A percentile compares a stretch with the other conserved stretches of the same genome.
phyloP scores from a whole-genome alignment of 2,797 vertebrate species.

The Sebastes itinus region DNA sequence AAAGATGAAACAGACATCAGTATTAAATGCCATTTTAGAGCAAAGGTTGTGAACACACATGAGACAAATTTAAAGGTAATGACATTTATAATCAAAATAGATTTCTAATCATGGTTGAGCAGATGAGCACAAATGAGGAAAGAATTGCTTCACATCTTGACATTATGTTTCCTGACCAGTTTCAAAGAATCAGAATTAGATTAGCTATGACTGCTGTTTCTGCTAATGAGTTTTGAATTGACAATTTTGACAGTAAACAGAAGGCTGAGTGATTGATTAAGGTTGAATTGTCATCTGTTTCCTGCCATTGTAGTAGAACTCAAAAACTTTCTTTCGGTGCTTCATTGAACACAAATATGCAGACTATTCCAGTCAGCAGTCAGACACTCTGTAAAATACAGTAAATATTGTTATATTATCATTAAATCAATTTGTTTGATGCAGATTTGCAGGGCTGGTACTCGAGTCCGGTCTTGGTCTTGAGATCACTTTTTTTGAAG shows the following conservation, averaged over 20 bases:
- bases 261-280: slow-evolving; percentile 10
- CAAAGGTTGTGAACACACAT: not conserved
- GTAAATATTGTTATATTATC: not conserved
- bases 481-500: too few relatives aligned
- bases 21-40: not conserved
- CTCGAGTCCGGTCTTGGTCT: too few relatives aligned
- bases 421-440: not conserved
- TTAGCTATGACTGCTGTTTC: not conserved
- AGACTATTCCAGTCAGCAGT: not conserved
- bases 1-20: not conserved
- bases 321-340: not conserved
- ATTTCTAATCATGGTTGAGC: not conserved
- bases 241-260: slow-evolving; percentile 9
- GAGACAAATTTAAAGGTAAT: not conserved
- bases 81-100: not conserved
- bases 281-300: slow-evolving; percentile 24
- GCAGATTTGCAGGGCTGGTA: not conserved
- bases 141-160: not conserved
- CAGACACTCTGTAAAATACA: not conserved
- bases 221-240: slow-evolving; percentile 4
- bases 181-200: not conserved
- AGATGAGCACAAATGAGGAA: not conserved
- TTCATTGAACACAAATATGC: not conserved
- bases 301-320: not conserved
- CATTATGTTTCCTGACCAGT: not conserved